Evolutionary conservation across 2,113 vertebrate species (phyloP).

Genomic region (Nibea coibor): DNA sequence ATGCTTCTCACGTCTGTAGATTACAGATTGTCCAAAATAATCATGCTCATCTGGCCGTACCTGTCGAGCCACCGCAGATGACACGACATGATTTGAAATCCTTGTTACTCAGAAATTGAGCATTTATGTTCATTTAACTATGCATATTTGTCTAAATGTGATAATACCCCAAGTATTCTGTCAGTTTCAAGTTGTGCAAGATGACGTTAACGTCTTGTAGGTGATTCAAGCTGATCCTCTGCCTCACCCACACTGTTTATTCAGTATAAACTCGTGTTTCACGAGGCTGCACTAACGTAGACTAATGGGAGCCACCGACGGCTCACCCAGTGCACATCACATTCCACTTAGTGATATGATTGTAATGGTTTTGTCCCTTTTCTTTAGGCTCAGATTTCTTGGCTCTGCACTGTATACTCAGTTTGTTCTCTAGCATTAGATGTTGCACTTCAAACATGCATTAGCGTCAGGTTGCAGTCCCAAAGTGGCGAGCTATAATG

Average conservation of each 20-base stretch:
- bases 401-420: background rate
- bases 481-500: background rate
- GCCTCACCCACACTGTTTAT: background rate
- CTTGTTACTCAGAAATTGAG: too few relatives aligned
- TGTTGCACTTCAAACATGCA: background rate
- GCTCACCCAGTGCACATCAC: background rate
- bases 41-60: background rate
- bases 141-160: background rate
- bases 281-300: background rate
- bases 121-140: too few relatives aligned
- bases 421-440: background rate
- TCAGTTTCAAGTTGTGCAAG: too few relatives aligned
- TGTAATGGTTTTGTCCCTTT: background rate
- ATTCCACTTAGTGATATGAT: background rate
- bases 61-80: background rate
- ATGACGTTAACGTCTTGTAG: background rate
- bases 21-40: background rate
- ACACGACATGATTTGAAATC: too few relatives aligned
- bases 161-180: background rate
- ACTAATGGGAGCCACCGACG: background rate
- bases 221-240: background rate
- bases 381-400: background rate
- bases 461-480: background rate
- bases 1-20: accelerated
- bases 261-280: background rate